Conservation (phyloP, 2,888 invertebrate species). For the Oxyteleia sp. region DNA sequence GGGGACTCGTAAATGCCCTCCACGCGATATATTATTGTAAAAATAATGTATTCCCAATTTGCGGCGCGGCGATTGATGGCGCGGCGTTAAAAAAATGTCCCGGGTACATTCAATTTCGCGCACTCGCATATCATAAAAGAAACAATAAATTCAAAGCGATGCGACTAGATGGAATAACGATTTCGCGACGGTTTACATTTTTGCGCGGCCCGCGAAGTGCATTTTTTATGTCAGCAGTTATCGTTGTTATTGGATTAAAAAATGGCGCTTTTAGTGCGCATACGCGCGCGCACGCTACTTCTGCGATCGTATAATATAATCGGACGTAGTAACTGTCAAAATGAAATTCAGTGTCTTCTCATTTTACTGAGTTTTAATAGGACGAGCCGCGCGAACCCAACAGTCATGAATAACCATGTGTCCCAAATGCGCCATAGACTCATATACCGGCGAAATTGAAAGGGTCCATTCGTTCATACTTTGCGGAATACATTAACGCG, state of each 20-base stretch:
- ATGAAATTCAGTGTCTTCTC: conserved; percentile 67
- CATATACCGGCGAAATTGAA: conserved; percentile 70
- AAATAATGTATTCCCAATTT: conserved; percentile 39
- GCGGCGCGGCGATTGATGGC: conserved; percentile 29
- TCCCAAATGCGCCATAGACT: conserved; percentile 72
- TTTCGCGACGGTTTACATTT: conserved; percentile 37
- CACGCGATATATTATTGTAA: conserved; percentile 37
- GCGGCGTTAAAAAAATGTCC: conserved; percentile 31
- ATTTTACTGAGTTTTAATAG: conserved; percentile 72
- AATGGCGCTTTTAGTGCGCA: conserved; percentile 36
- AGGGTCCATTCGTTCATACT: conserved; percentile 69
- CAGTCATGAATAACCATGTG: conserved; percentile 74
- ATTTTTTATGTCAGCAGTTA: conserved; percentile 56
- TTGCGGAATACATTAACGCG: conserved; percentile 61
- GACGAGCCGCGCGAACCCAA: conserved; percentile 55
- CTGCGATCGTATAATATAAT: conserved; percentile 41
- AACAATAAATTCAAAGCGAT: conserved; percentile 50
- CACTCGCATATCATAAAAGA: conserved; percentile 30
- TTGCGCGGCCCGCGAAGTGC: conserved; percentile 7
- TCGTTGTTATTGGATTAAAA: conserved; percentile 52
- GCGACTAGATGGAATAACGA: conserved; percentile 51
- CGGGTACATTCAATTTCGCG: conserved; percentile 34
- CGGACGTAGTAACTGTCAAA: conserved; percentile 60
- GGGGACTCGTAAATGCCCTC: conserved; percentile 47
- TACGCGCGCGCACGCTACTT: conserved; percentile 1